phyloP scores from a whole-genome alignment of 1,140 invertebrate species.

The Drosophila kepulauana region DNA sequence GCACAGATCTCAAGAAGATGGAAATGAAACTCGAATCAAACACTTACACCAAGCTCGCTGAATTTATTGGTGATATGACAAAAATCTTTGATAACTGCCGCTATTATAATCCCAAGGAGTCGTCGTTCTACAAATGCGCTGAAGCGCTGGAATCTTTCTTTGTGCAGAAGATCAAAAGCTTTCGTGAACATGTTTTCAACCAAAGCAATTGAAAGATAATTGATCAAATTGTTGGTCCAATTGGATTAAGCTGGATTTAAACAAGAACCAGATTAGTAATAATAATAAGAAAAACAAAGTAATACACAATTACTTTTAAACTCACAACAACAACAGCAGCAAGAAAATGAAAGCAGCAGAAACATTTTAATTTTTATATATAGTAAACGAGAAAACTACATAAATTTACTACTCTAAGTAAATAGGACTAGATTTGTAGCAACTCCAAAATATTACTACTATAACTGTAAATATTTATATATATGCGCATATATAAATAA shows the following conservation, averaged over 20 bases:
- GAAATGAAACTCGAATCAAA: constrained; percentile 94
- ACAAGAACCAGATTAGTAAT: constrained; percentile 10
- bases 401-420: constrained; percentile 28
- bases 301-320: constrained; percentile 1
- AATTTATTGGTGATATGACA: constrained; percentile 98
- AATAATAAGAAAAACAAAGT: neutral
- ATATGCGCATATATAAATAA: constrained; percentile 23
- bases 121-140: constrained; percentile 97
- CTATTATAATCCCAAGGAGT: constrained; percentile 97
- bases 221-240: constrained; percentile 5
- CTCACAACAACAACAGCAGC: constrained; percentile 5
- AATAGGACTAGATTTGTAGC: constrained; percentile 23
- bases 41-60: constrained; percentile 94
- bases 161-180: constrained; percentile 95
- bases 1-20: constrained; percentile 97
- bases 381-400: constrained; percentile 34
- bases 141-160: constrained; percentile 98
- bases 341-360: constrained; percentile 3
- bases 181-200: constrained; percentile 89
- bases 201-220: constrained; percentile 60
- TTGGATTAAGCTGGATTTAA: constrained; percentile 24
- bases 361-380: constrained; percentile 33
- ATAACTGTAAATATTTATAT: constrained; percentile 34
- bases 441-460: constrained; percentile 29
- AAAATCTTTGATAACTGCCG: constrained; percentile 99